Evolutionary conservation across 2,113 vertebrate genomes (phyloP).

Genomic region (Podarcis raffonei): DNA sequence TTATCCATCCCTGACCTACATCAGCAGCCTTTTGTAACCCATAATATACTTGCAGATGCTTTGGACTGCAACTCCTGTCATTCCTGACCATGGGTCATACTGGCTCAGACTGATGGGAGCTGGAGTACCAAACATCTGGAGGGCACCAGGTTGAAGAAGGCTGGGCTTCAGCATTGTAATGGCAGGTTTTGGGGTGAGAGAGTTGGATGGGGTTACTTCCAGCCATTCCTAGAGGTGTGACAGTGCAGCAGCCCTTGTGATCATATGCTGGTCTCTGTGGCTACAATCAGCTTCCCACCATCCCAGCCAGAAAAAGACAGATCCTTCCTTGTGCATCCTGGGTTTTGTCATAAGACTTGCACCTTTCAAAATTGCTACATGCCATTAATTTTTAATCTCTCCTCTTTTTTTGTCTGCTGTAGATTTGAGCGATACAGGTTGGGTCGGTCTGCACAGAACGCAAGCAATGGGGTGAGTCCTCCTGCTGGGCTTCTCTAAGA

Average conservation of each 20-base stretch:
- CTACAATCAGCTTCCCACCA: neutral
- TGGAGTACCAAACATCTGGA: neutral
- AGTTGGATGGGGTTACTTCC: too few relatives aligned
- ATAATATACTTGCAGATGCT: neutral
- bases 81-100: too few relatives aligned
- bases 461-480: slow-evolving; percentile 93
- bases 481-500: neutral
- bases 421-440: slow-evolving; percentile 94
- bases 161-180: too few relatives aligned
- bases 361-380: neutral
- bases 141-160: too few relatives aligned
- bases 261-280: neutral
- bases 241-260: neutral
- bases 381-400: neutral
- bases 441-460: slow-evolving; percentile 84
- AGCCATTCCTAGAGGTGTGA: neutral
- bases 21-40: neutral
- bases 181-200: too few relatives aligned
- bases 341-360: neutral
- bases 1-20: too few relatives aligned
- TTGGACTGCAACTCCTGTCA: neutral
- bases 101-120: neutral
- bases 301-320: neutral
- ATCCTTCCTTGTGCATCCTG: neutral
- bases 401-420: neutral